Conservation (phyloP, 2,888 invertebrate genomes). For the Danaus chrysippus region DNA sequence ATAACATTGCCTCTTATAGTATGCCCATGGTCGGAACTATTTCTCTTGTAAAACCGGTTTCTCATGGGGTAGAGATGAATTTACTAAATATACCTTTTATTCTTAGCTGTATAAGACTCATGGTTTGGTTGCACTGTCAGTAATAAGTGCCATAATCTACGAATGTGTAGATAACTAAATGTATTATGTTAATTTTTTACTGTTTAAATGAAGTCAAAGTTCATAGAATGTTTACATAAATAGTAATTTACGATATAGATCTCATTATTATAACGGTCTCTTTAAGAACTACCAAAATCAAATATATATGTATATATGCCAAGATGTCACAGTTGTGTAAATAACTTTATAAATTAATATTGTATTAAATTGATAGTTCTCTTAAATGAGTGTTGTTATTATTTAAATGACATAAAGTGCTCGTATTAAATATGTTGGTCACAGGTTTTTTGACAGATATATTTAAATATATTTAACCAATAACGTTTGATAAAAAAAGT, state of each 20-base stretch:
- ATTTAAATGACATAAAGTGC: no score
- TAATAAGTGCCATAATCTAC: slow-evolving; percentile 13
- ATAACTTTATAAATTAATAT: no score
- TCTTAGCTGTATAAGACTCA: background rate
- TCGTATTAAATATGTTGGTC: no score
- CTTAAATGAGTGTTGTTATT: no score
- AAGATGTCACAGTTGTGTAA: background rate
- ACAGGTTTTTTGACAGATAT: no score
- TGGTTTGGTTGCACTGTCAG: background rate
- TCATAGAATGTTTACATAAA: slow-evolving; percentile 29
- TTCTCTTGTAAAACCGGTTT: slow-evolving; percentile 63
- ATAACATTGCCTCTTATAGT: slow-evolving; percentile 53
- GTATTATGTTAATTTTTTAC: slow-evolving; percentile 27
- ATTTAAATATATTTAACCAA: no score
- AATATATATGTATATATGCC: slow-evolving; percentile 1
- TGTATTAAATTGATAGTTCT: no score
- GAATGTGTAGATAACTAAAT: slow-evolving; percentile 25
- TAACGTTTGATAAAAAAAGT: no score
- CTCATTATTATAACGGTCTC: slow-evolving; percentile 23
- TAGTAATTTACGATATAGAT: slow-evolving; percentile 26
- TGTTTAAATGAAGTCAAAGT: slow-evolving; percentile 26
- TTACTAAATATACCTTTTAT: slow-evolving; percentile 18
- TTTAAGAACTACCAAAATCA: slow-evolving; percentile 22
- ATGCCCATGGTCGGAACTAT: slow-evolving; percentile 48
- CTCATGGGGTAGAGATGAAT: slow-evolving; percentile 20